phyloP scores from a whole-genome alignment of 2,113 vertebrate species.

The Pedionomus torquatus region DNA sequence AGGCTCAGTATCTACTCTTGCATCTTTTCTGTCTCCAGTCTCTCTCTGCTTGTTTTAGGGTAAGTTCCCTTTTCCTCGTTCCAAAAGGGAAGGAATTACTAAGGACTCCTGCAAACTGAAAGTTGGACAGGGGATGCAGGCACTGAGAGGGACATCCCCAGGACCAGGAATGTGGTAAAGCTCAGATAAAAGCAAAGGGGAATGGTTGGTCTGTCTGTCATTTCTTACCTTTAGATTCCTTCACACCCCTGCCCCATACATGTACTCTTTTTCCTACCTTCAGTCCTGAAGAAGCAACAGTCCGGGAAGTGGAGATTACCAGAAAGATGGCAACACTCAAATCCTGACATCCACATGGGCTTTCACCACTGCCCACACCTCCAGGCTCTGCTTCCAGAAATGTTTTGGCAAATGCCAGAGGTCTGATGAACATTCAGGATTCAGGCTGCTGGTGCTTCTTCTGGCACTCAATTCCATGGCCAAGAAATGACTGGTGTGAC shows the following conservation, averaged over 20 bases:
- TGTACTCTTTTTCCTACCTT: background rate
- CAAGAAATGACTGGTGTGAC: background rate
- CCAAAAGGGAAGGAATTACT: background rate
- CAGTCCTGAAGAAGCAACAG: background rate
- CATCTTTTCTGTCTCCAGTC: background rate
- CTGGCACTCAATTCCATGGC: background rate
- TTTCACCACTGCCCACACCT: background rate
- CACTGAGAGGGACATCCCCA: background rate
- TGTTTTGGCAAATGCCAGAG: background rate
- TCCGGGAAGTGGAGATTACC: background rate
- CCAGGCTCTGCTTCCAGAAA: background rate
- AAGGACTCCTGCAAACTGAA: background rate
- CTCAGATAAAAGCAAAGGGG: background rate
- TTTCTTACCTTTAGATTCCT: background rate
- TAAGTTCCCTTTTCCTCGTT: background rate
- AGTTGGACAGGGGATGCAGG: background rate
- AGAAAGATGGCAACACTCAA: background rate
- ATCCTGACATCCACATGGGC: rapidly evolving
- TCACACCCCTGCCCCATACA: rapidly evolving
- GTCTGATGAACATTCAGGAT: background rate
- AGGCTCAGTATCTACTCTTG: background rate
- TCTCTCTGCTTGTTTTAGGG: background rate
- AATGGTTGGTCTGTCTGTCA: background rate
- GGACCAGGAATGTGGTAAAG: rapidly evolving
- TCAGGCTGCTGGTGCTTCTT: background rate